Percentiles rank a stretch among this genome's conserved stretches.
phyloP scores from a whole-genome alignment of 2,113 vertebrate genomes.

The Pipra filicauda region DNA sequence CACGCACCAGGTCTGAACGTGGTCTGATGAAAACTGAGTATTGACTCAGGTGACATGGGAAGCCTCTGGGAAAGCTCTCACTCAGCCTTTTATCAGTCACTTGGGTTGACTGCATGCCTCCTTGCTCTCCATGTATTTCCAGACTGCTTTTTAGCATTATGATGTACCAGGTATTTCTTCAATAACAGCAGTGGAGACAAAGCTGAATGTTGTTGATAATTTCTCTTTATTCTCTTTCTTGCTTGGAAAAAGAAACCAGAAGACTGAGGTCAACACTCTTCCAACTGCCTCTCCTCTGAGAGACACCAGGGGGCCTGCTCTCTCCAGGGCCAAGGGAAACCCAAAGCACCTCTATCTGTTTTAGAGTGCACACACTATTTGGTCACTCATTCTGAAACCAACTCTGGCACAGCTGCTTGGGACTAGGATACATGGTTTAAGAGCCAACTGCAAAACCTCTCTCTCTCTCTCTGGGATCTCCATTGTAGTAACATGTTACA shows the following conservation, averaged over 20 bases:
- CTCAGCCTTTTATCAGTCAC: not conserved
- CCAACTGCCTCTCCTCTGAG: not conserved
- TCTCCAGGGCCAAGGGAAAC: not conserved
- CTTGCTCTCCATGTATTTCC: not conserved
- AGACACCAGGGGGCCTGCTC: too few relatives aligned
- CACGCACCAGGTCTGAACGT: rapidly evolving
- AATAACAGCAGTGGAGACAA: not conserved
- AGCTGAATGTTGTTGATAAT: not conserved
- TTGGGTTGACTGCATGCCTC: not conserved
- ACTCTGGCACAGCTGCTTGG: not conserved
- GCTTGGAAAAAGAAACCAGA: not conserved
- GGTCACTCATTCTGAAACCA: not conserved
- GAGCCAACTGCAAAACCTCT: not conserved
- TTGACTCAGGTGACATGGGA: not conserved
- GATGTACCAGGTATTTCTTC: not conserved
- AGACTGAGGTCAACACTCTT: not conserved
- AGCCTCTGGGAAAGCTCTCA: not conserved
- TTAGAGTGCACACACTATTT: not conserved
- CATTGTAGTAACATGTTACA: not conserved
- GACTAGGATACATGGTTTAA: not conserved
- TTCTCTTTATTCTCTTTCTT: not conserved
- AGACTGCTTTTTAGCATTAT: not conserved
- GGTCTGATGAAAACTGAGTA: not conserved
- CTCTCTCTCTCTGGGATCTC: not conserved
- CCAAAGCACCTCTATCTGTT: not conserved